A percentile compares a stretch with the other conserved stretches of the same genome.
Conservation (phyloP, 2,113 vertebrate genomes). For the Cygnus buccinator region DNA sequence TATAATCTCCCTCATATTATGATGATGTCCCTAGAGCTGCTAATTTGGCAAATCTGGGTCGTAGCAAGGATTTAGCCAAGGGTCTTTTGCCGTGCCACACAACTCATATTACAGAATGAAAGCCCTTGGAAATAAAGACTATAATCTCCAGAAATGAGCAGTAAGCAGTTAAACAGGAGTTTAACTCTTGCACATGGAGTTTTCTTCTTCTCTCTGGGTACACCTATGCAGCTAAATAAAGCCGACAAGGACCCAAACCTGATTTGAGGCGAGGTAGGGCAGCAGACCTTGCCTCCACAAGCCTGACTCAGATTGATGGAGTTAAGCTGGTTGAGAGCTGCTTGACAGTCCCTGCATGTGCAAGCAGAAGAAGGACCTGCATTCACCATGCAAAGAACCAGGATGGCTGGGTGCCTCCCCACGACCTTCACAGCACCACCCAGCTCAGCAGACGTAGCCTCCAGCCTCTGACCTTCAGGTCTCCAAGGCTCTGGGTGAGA, state of each 20-base stretch:
- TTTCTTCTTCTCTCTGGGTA: not conserved
- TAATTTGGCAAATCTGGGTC: not conserved
- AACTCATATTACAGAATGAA: not conserved
- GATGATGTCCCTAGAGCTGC: not conserved
- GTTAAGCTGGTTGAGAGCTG: not conserved
- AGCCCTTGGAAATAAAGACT: not conserved
- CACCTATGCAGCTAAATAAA: not conserved
- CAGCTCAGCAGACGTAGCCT: too few species aligned
- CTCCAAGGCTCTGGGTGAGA: too few species aligned
- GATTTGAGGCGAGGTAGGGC: not conserved
- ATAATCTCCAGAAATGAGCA: not conserved
- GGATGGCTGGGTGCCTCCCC: too few species aligned
- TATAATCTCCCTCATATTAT: accelerated
- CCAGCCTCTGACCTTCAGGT: too few species aligned
- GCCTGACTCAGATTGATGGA: not conserved
- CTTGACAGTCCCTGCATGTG: accelerated
- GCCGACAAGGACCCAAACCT: accelerated
- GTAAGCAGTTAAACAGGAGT: not conserved
- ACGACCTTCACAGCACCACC: too few species aligned
- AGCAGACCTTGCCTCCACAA: not conserved
- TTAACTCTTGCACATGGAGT: not conserved
- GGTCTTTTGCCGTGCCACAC: not conserved
- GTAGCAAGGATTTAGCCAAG: not conserved
- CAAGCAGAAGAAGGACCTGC: not conserved
- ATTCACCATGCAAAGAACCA: not conserved